Conservation (phyloP, 2,797 vertebrate genomes). For the Sarcophilus harrisii region DNA sequence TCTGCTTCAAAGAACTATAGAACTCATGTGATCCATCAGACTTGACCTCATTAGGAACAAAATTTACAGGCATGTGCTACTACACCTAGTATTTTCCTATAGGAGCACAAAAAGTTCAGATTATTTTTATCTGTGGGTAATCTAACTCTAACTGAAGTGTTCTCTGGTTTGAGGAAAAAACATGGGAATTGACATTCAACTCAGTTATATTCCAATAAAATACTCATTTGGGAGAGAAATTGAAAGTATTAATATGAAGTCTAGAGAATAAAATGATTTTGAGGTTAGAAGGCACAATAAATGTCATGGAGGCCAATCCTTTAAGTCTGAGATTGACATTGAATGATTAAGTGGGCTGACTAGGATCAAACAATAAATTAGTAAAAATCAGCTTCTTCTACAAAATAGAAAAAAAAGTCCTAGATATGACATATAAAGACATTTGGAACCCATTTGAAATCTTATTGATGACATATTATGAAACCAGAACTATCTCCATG, state of each 20-base stretch:
- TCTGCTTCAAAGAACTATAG: not conserved
- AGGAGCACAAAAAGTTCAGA: not conserved
- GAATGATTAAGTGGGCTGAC: not conserved
- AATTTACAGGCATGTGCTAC: not conserved
- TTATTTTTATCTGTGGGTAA: not conserved
- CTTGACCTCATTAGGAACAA: not conserved
- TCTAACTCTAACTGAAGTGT: not conserved
- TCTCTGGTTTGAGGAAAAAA: constrained; percentile 20
- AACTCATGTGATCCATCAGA: not conserved
- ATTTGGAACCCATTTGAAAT: not conserved
- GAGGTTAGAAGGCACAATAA: not conserved
- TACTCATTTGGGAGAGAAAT: not conserved
- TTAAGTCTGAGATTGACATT: not conserved
- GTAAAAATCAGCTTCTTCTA: not conserved
- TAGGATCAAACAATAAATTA: not conserved
- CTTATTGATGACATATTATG: not conserved
- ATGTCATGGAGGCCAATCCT: not conserved
- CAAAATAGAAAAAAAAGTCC: not conserved
- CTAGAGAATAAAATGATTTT: constrained; percentile 6
- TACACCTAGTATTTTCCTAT: not conserved
- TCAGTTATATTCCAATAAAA: not conserved
- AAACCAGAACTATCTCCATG: not conserved
- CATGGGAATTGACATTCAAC: not conserved
- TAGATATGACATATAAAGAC: not conserved
- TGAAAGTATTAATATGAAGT: constrained; percentile 3